Evolutionary conservation across 2,113 vertebrate genomes (phyloP).

Genomic region (Chaenogobius annularis): DNA sequence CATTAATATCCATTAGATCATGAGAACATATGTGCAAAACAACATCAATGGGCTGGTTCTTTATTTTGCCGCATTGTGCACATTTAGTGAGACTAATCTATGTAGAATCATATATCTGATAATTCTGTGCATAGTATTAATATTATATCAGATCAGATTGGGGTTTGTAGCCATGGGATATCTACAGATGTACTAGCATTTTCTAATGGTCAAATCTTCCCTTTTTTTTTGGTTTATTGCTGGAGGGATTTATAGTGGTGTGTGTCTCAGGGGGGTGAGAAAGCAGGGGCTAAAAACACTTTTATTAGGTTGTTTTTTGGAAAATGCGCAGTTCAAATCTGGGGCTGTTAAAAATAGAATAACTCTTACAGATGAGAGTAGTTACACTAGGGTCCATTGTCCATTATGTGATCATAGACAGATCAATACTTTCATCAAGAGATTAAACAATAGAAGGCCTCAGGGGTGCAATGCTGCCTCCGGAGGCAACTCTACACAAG

Average conservation of each 20-base stretch:
- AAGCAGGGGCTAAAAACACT: slow-evolving; percentile 33
- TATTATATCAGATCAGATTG: not conserved
- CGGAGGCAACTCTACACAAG: not conserved
- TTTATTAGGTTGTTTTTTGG: slow-evolving; percentile 13
- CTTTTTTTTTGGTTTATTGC: slow-evolving; percentile 5
- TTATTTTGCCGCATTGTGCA: not conserved
- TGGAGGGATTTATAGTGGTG: slow-evolving; percentile 26
- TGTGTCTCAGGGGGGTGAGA: slow-evolving; percentile 16
- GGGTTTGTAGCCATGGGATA: not conserved
- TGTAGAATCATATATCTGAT: not conserved
- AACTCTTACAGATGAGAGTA: slow-evolving; percentile 12
- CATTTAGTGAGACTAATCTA: not conserved
- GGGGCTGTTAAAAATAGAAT: slow-evolving; percentile 22
- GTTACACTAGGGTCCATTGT: slow-evolving; percentile 24
- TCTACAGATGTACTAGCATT: slow-evolving; percentile 11
- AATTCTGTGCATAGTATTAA: not conserved
- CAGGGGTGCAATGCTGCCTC: slow-evolving; percentile 14
- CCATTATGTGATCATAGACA: slow-evolving; percentile 46
- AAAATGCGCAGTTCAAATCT: slow-evolving; percentile 26
- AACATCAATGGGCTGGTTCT: not conserved
- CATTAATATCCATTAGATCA: slow-evolving; percentile 8
- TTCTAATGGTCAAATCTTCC: slow-evolving; percentile 16
- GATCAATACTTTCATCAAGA: slow-evolving; percentile 50
- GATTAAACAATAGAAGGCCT: slow-evolving; percentile 34
- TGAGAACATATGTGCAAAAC: not conserved